Evolutionary conservation across 2,113 vertebrate genomes (phyloP).

Genomic region (Vicugna pacos): DNA sequence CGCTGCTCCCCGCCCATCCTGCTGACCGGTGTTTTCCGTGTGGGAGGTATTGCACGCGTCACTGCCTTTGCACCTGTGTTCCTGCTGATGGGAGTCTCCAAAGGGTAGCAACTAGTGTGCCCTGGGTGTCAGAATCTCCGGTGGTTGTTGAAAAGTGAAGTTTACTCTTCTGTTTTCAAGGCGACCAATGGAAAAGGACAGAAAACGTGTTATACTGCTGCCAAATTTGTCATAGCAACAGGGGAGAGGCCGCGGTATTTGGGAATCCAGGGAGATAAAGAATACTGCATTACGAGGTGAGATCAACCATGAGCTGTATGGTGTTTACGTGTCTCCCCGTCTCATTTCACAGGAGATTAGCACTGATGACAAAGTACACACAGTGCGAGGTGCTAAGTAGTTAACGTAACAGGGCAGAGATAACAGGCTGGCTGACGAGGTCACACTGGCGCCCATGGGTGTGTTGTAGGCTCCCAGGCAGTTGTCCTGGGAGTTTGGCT

Average conservation of each 20-base stretch:
- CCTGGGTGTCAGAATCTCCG: not conserved
- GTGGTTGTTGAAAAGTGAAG: not conserved
- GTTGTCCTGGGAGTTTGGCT: not conserved
- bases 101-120: not conserved
- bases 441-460: too few species aligned
- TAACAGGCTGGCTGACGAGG: not conserved
- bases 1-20: too few species aligned
- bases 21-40: not conserved
- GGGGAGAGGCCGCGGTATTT: constrained; percentile 96
- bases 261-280: constrained; percentile 94
- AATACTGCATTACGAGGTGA: constrained; percentile 97
- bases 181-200: constrained; percentile 94
- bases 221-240: constrained; percentile 94
- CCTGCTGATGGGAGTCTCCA: not conserved
- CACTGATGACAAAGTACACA: not conserved
- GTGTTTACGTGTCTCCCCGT: not conserved
- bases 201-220: constrained; percentile 92
- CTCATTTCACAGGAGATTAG: not conserved
- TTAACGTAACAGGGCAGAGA: not conserved
- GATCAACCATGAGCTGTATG: not conserved
- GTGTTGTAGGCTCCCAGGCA: not conserved
- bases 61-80: not conserved
- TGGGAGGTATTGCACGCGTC: not conserved
- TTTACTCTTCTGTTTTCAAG: constrained; percentile 82
- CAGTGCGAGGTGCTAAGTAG: not conserved